phyloP scores from a whole-genome alignment of 2,113 vertebrate species.

The Oriolus oriolus region DNA sequence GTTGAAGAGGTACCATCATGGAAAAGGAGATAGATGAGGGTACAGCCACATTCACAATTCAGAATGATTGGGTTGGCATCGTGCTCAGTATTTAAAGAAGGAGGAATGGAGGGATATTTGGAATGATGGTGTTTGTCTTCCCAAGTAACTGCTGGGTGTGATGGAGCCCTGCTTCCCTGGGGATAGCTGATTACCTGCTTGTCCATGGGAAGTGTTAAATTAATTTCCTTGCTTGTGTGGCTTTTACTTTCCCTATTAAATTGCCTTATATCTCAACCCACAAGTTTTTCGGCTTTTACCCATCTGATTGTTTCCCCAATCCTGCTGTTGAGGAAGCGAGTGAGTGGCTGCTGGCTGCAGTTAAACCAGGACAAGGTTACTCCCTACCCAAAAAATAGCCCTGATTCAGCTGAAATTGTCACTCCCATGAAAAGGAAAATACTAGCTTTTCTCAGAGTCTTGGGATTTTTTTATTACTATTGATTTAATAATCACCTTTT shows the following conservation, averaged over 20 bases:
- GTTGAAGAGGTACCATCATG: neutral
- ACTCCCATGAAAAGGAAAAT: neutral
- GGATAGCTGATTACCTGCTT: neutral
- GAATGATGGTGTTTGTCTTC: neutral
- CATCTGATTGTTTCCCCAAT: neutral
- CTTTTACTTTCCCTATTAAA: neutral
- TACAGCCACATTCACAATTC: neutral
- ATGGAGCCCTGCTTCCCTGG: neutral
- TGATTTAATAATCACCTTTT: neutral
- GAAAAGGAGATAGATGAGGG: neutral
- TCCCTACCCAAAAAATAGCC: neutral
- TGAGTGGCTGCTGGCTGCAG: neutral
- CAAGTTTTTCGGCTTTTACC: neutral
- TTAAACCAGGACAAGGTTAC: neutral
- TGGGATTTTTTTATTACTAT: neutral
- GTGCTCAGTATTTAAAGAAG: neutral
- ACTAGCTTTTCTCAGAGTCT: neutral
- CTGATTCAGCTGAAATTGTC: neutral
- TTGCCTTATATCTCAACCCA: too few species aligned
- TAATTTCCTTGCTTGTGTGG: neutral
- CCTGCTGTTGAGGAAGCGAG: too few species aligned
- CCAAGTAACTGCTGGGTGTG: neutral
- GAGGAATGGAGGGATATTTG: neutral
- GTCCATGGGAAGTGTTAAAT: neutral
- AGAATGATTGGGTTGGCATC: neutral